These are phyloP conservation scores for Abramis brama DNA, from an alignment of 2,113 vertebrate species.

Conservation along the genomic window DNA sequence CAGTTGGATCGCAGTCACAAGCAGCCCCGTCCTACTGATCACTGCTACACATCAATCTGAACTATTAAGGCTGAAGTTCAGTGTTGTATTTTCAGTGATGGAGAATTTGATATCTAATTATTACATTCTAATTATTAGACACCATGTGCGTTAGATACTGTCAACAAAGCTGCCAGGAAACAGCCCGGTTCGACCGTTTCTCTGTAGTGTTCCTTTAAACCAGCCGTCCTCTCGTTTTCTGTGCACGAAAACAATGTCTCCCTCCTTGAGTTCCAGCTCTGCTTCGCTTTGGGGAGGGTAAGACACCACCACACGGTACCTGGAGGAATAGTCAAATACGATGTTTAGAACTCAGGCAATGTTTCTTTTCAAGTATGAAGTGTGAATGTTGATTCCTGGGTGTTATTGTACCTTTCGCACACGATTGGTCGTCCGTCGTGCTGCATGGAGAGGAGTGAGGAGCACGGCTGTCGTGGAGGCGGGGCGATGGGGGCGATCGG, in stretches of 20 bases:
- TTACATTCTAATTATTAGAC: not conserved
- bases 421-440: conserved; percentile 88
- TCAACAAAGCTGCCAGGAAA: conserved; percentile 98
- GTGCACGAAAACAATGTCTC: conserved; percentile 98
- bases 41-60: not conserved
- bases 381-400: not conserved
- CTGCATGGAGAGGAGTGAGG: conserved; percentile 83
- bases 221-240: conserved; percentile 97
- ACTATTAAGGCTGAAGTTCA: conserved; percentile 17
- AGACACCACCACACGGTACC: conserved; percentile 95
- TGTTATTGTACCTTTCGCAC: conserved; percentile 87
- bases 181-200: conserved; percentile 94
- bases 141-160: conserved; percentile 79
- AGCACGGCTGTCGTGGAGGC: conserved; percentile 92
- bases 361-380: not conserved
- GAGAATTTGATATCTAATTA: conserved; percentile 24
- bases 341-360: not conserved
- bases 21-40: not conserved
- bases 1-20: not conserved
- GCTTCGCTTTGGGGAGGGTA: conserved; percentile 98
- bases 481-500: conserved; percentile 90
- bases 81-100: conserved; percentile 24
- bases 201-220: conserved; percentile 98
- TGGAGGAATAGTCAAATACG: conserved; percentile 59
- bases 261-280: conserved; percentile 98